Base-by-base conservation (phyloP, 2,113 vertebrate genomes). In the Leiothrix lutea region DNA sequence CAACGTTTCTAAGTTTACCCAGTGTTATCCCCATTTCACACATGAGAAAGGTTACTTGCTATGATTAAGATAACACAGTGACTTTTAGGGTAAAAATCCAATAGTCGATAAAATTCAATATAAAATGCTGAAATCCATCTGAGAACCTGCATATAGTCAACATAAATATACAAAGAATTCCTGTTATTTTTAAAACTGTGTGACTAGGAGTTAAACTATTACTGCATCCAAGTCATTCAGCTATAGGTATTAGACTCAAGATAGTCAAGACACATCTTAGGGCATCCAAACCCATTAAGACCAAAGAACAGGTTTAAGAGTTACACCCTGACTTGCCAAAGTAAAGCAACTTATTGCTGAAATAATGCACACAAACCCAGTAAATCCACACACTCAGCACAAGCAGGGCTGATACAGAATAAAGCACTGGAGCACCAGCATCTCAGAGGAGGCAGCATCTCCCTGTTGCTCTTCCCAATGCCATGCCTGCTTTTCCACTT, bases 1-100 rank as follows among this genome's bases (percentile, higher is more conserved):
- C 70, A 73, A 20, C 14, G 51, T 69, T 96, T 81, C 90, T 95
- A 94, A 96, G 57, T 91, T 95, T 94, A 79, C 53, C 54, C 51
- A 11, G 38, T 38, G 87, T 53, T 87, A 93, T 90, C 85, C 29
- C 31, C 35, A 11, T 82, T 88, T 88, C 75, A 44, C 77, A 61
- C 11, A 65, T 6, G 22, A 62, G 10, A 57, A 87, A 84, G 60
- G 40, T 66, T 61, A 51, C 54, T 77, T 67, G 58, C 72, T 66
- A 45, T 29, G 60, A 82, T 14, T 44, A 38, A 86, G 60, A 72
- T 16, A 64, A 66, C 23, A 69, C 17, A n/a, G 70, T 18, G 13
- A 47, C 29, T 88, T 65, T 28, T 5, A 48, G 57, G 51, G 58
- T 44, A n/a, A 72, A 84, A 88, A 65, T 13, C 12, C 53, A n/a